Percentiles rank a stretch among this genome's conserved stretches.
These are phyloP conservation scores for Gracilinanus agilis DNA, from an alignment of 2,113 vertebrate species.

Conservation along the genomic window DNA sequence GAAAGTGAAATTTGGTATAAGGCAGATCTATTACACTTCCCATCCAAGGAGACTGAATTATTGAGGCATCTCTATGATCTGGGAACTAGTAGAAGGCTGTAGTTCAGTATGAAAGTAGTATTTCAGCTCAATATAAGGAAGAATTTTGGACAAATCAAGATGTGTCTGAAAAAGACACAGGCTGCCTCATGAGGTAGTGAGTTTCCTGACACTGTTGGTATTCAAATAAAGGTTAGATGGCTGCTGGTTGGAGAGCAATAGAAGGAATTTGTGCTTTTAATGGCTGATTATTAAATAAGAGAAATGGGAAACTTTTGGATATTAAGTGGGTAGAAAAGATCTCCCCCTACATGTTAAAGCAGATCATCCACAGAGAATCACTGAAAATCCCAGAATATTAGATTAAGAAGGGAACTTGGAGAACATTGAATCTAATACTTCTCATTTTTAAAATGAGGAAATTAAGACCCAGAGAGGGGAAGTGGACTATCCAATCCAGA, in stretches of 20 bases:
- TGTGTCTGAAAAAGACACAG: background rate
- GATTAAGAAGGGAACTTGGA: background rate
- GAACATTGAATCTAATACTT: background rate
- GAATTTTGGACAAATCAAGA: background rate
- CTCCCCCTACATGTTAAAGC: background rate
- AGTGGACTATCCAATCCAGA: background rate
- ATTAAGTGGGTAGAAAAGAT: background rate
- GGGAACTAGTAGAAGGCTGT: background rate
- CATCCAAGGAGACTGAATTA: background rate
- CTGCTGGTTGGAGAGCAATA: background rate
- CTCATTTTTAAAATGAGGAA: background rate
- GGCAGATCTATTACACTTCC: background rate
- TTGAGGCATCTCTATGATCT: background rate
- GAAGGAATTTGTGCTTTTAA: background rate
- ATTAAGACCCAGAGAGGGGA: background rate
- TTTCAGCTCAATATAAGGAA: background rate
- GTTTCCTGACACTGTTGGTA: background rate
- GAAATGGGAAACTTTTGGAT: background rate
- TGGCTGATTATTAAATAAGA: background rate
- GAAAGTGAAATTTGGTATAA: constrained; percentile 31
- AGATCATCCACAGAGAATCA: background rate
- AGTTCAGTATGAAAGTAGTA: no score
- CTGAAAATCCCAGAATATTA: background rate
- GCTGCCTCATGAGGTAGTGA: background rate
- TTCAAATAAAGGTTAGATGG: background rate